Percentiles rank a stretch among this genome's conserved stretches.
These are phyloP conservation scores for Palythoa grandiflora DNA, from an alignment of 92 coral and sea anemone genomes.

Conservation along the genomic window DNA sequence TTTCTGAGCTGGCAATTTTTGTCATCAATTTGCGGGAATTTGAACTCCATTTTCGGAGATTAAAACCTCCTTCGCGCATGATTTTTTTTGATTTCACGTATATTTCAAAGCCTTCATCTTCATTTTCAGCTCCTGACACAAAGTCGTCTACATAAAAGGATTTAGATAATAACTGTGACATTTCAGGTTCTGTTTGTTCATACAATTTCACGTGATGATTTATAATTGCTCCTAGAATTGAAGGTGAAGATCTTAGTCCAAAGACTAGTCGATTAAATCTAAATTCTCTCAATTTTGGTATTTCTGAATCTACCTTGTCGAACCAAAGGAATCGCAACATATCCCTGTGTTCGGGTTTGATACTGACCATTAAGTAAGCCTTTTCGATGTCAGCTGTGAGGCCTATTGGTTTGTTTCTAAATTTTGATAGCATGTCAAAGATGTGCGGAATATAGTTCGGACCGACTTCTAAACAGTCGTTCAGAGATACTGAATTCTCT, in stretches of 20 bases:
- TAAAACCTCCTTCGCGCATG: constrained; percentile 50
- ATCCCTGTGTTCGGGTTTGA: constrained; percentile 58
- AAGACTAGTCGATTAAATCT: constrained; percentile 65
- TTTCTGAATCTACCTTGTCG: constrained; percentile 29
- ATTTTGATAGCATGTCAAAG: constrained; percentile 50
- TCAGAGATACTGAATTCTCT: constrained; percentile 39
- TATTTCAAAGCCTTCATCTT: constrained; percentile 37
- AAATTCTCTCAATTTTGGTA: constrained; percentile 33
- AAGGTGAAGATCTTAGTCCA: constrained; percentile 67
- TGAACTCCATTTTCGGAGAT: constrained; percentile 48
- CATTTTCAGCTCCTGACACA: constrained; percentile 51
- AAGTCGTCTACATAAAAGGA: constrained; percentile 64
- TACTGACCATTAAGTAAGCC: constrained; percentile 60
- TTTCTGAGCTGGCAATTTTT: constrained; percentile 15
- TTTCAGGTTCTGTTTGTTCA: constrained; percentile 58
- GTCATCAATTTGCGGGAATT: constrained; percentile 23
- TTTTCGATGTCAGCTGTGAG: constrained; percentile 62
- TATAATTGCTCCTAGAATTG: constrained; percentile 72
- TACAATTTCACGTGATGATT: constrained; percentile 51
- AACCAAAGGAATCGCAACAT: constrained; percentile 70
- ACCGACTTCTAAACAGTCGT: constrained; percentile 57
- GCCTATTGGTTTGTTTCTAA: constrained; percentile 35
- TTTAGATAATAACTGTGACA: constrained; percentile 43
- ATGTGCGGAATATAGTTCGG: constrained; percentile 61
- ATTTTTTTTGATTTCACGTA: constrained; percentile 41